Conservation (phyloP, 1,140 invertebrate genomes). For the Psix sp. region DNA sequence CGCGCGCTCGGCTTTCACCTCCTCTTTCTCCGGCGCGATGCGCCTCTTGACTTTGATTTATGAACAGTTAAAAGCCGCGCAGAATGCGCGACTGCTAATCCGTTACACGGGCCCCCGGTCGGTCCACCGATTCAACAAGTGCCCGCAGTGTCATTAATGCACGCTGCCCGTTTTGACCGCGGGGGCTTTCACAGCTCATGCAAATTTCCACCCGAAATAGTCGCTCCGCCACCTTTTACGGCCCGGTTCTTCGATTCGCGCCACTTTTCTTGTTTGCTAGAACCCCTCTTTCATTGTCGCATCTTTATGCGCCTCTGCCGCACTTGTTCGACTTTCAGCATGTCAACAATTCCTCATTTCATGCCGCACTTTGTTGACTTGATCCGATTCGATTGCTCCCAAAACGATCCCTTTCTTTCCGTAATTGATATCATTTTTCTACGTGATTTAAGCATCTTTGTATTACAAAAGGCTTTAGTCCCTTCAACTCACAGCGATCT, state of each 20-base stretch:
- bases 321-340: no score
- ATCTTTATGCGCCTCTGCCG: no score
- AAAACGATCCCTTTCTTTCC: no score
- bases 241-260: slow-evolving; percentile 11
- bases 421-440: no score
- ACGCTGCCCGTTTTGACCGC: slow-evolving; percentile 49
- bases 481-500: no score
- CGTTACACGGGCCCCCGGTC: slow-evolving; percentile 65
- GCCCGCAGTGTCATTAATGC: slow-evolving; percentile 60
- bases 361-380: no score
- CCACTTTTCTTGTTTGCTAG: no score
- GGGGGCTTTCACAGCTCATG: slow-evolving; percentile 41
- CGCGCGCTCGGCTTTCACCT: background rate
- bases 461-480: no score
- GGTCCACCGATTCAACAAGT: slow-evolving; percentile 75
- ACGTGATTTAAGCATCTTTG: no score
- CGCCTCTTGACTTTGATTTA: slow-evolving; percentile 74
- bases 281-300: no score
- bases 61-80: slow-evolving; percentile 69
- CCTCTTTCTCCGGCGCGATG: slow-evolving; percentile 41
- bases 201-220: slow-evolving; percentile 49
- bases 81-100: slow-evolving; percentile 67
- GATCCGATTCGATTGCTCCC: no score
- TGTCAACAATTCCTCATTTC: no score
- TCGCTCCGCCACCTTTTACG: slow-evolving; percentile 6